These are phyloP conservation scores for Cavia aperea DNA, from an alignment of 2,113 vertebrate genomes.

Conservation along the genomic window DNA sequence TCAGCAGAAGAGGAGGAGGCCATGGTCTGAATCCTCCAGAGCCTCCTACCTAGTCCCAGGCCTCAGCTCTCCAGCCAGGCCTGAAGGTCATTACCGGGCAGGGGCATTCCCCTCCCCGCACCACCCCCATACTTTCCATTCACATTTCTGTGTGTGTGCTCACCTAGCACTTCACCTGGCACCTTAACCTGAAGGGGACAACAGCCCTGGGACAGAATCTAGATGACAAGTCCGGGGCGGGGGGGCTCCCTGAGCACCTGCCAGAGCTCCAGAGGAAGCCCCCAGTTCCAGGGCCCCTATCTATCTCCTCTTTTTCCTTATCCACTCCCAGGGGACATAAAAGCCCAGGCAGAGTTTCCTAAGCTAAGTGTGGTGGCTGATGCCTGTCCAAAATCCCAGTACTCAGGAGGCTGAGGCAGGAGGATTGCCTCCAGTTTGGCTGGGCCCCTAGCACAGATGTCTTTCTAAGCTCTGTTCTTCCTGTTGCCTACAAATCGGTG, in stretches of 20 bases:
- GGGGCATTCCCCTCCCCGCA: not conserved
- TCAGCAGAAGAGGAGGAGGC: not conserved
- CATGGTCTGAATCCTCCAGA: not conserved
- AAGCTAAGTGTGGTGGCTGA: not conserved
- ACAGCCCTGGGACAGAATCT: not conserved
- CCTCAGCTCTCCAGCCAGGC: not conserved
- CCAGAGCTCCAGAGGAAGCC: not conserved
- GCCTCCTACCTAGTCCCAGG: not conserved
- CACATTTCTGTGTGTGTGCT: not conserved
- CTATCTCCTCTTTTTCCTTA: not conserved
- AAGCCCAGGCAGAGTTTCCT: not conserved
- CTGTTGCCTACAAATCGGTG: not conserved
- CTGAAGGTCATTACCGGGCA: not conserved
- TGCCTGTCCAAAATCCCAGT: not conserved
- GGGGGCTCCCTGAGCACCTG: not conserved
- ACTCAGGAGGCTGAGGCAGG: not conserved
- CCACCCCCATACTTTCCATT: slow-evolving; percentile 34
- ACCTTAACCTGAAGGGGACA: not conserved
- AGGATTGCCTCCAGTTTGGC: not conserved
- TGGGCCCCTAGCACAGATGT: not conserved
- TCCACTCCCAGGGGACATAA: not conserved
- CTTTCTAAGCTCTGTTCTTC: not conserved
- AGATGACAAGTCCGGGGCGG: not conserved
- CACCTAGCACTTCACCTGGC: slow-evolving; percentile 29
- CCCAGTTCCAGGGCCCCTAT: not conserved